Conservation (phyloP, 2,888 invertebrate species). For the Gnatocerus cornutus region DNA sequence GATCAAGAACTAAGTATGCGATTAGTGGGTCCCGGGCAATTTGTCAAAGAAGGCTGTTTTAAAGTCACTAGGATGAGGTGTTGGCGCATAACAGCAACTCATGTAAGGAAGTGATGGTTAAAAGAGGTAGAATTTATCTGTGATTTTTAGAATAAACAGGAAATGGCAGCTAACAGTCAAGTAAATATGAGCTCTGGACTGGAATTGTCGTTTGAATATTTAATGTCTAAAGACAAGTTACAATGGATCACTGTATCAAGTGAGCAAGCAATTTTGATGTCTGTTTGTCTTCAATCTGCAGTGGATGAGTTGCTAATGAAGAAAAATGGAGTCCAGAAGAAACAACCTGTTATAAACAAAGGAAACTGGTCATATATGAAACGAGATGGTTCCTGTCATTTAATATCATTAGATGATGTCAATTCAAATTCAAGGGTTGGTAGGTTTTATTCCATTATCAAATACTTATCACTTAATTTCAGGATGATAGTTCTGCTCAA, state of each 20-base stretch:
- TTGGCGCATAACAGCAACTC: constrained; percentile 94
- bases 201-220: constrained; percentile 96
- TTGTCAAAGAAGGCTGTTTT: constrained; percentile 88
- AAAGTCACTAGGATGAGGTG: constrained; percentile 97
- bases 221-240: constrained; percentile 91
- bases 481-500: constrained; percentile 75
- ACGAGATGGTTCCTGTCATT: constrained; percentile 82
- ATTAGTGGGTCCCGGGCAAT: constrained; percentile 74
- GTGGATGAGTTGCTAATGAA: constrained; percentile 93
- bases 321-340: constrained; percentile 76
- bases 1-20: constrained; percentile 88
- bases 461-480: constrained; percentile 60
- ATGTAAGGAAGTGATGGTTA: constrained; percentile 62
- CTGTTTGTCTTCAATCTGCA: constrained; percentile 95
- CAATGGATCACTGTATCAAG: constrained; percentile 96
- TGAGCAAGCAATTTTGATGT: constrained; percentile 95
- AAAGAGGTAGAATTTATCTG: too few species aligned
- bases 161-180: constrained; percentile 62
- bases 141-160: constrained; percentile 61
- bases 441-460: background rate
- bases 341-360: constrained; percentile 64
- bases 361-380: constrained; percentile 81
- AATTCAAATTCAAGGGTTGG: constrained; percentile 57
- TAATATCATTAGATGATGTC: constrained; percentile 72
- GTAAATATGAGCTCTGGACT: constrained; percentile 72